These are phyloP conservation scores for Xenops minutus DNA, from an alignment of 2,797 vertebrate species.

Conservation along the genomic window DNA sequence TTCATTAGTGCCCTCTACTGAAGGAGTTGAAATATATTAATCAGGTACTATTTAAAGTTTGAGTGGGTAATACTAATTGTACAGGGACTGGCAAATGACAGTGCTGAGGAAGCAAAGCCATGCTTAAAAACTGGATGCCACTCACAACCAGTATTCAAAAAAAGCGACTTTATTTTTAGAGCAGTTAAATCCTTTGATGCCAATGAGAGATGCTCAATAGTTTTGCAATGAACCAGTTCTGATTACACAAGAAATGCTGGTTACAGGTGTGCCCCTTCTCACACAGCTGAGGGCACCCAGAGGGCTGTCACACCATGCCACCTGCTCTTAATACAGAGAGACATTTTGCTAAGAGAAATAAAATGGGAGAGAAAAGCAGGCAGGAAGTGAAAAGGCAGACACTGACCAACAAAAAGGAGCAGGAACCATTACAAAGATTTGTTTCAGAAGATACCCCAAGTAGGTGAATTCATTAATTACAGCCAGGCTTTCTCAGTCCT, in stretches of 20 bases:
- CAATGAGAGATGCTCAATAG: neutral
- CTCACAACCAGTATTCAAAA: neutral
- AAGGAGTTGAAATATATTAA: neutral
- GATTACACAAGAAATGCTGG: neutral
- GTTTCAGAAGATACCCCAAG: neutral
- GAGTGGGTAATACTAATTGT: neutral
- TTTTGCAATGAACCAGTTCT: neutral
- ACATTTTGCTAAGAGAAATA: neutral
- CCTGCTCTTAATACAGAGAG: neutral
- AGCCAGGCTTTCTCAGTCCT: neutral
- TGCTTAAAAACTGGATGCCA: neutral
- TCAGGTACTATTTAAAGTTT: neutral
- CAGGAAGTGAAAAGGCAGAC: neutral
- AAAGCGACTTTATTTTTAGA: neutral
- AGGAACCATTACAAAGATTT: neutral
- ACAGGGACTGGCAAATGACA: neutral
- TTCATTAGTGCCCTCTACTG: neutral
- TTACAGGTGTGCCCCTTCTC: neutral
- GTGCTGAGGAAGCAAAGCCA: neutral
- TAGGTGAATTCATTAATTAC: neutral
- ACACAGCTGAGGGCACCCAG: accelerated
- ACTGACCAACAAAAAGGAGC: neutral
- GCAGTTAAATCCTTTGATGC: neutral
- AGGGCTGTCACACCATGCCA: neutral
- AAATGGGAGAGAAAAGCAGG: neutral